phyloP scores from a whole-genome alignment of 2,113 vertebrate species.

The Uria lomvia region DNA sequence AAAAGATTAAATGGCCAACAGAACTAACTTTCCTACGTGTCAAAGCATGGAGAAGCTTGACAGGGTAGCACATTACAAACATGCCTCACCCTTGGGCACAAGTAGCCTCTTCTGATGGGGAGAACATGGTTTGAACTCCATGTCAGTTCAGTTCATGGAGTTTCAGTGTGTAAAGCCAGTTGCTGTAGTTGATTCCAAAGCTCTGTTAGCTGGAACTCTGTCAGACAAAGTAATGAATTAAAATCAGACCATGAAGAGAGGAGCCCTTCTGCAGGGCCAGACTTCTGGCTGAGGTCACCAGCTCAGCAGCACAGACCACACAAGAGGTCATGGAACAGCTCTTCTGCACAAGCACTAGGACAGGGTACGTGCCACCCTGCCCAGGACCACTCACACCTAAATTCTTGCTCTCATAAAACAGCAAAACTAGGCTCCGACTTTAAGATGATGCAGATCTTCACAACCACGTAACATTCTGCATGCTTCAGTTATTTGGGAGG shows the following conservation, averaged over 20 bases:
- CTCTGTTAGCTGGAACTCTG: not conserved
- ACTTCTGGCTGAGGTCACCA: not conserved
- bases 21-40: not conserved
- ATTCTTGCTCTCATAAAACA: not conserved
- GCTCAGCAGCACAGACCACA: fast-evolving
- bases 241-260: not conserved
- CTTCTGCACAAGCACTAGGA: not conserved
- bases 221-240: not conserved
- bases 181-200: not conserved
- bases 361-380: not conserved
- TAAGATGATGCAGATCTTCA: not conserved
- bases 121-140: not conserved
- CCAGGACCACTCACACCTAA: not conserved
- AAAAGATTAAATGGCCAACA: not conserved
- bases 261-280: not conserved
- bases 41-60: not conserved
- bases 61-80: not conserved
- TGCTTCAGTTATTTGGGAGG: not conserved
- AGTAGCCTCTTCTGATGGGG: not conserved
- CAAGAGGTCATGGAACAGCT: not conserved
- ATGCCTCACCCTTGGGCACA: too few relatives aligned
- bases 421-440: not conserved
- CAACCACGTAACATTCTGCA: not conserved
- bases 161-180: not conserved
- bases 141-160: not conserved